A percentile compares a stretch with the other conserved stretches of the same genome.
These are phyloP conservation scores for Ophioninae sp. DNA, from an alignment of 2,888 invertebrate genomes.

Conservation along the genomic window DNA sequence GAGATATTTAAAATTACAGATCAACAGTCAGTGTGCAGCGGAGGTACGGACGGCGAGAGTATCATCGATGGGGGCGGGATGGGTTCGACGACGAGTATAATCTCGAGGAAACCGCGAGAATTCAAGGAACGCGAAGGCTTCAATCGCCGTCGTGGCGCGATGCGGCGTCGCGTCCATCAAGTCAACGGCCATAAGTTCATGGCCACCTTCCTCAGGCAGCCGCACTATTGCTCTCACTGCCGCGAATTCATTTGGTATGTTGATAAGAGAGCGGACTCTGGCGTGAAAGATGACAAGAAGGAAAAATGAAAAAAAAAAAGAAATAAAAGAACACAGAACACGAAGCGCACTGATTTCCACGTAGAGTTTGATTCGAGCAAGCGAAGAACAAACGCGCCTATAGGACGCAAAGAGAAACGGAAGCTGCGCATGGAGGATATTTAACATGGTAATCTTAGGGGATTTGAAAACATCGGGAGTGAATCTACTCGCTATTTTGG, in stretches of 20 bases:
- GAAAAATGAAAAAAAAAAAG: conserved; percentile 12
- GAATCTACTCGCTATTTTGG: not conserved
- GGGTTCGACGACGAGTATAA: conserved; percentile 69
- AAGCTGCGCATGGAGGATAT: conserved; percentile 2
- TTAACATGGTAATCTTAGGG: not conserved
- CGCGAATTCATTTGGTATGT: conserved; percentile 98
- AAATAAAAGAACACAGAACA: conserved; percentile 9
- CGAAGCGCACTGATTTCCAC: conserved; percentile 11
- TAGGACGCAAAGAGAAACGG: conserved; percentile 19
- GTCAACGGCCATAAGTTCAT: conserved; percentile 99
- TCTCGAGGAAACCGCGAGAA: conserved; percentile 86
- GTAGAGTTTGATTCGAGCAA: conserved; percentile 33
- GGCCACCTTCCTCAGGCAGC: conserved; percentile 99
- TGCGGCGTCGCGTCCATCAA: conserved; percentile 98
- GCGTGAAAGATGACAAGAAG: not conserved
- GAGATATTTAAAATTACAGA: conserved; percentile 61
- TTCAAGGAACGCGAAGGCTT: conserved; percentile 98
- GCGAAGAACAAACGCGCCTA: conserved; percentile 30
- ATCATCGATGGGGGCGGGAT: conserved; percentile 71
- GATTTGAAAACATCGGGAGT: conserved; percentile 3
- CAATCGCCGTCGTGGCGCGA: conserved; percentile 97
- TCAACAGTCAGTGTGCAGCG: conserved; percentile 75
- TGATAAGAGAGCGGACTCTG: conserved; percentile 19
- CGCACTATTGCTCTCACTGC: conserved; percentile 99
- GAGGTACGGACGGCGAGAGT: conserved; percentile 73